phyloP scores from a whole-genome alignment of 2,797 vertebrate species.

The Sebastes taczanowskii region DNA sequence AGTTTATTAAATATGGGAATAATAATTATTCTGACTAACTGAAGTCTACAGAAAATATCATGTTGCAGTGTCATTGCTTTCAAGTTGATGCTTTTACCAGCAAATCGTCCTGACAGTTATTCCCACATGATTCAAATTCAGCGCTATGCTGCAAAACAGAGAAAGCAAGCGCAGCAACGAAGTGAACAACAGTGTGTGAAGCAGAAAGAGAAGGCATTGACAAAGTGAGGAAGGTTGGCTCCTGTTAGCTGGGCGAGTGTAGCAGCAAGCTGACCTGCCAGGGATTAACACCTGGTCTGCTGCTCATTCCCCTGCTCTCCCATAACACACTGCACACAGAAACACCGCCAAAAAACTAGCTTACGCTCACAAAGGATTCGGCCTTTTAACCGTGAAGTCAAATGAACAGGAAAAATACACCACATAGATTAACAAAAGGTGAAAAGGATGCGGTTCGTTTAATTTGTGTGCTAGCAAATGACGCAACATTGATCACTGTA shows the following conservation, averaged over 20 bases:
- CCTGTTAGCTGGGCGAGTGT: conserved; percentile 3
- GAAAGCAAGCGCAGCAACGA: not conserved
- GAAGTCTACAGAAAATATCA: not conserved
- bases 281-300: conserved; percentile 42
- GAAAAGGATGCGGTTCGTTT: conserved; percentile 67
- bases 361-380: conserved; percentile 34
- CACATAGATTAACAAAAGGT: conserved; percentile 65
- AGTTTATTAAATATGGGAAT: not conserved
- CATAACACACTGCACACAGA: not conserved
- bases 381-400: conserved; percentile 41
- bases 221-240: conserved; percentile 19
- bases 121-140: conserved; percentile 5
- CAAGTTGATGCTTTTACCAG: not conserved
- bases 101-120: not conserved
- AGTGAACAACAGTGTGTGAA: not conserved
- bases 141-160: not conserved
- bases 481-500: conserved; percentile 71
- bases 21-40: not conserved
- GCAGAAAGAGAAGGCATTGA: conserved; percentile 2
- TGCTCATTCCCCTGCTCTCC: conserved; percentile 24
- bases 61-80: not conserved
- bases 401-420: conserved; percentile 60
- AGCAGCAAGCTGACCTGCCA: conserved; percentile 30
- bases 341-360: conserved; percentile 22
- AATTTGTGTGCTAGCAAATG: conserved; percentile 60